Base-by-base conservation (phyloP, 2,888 invertebrate species). In the Bhutanitis thaidina region DNA sequence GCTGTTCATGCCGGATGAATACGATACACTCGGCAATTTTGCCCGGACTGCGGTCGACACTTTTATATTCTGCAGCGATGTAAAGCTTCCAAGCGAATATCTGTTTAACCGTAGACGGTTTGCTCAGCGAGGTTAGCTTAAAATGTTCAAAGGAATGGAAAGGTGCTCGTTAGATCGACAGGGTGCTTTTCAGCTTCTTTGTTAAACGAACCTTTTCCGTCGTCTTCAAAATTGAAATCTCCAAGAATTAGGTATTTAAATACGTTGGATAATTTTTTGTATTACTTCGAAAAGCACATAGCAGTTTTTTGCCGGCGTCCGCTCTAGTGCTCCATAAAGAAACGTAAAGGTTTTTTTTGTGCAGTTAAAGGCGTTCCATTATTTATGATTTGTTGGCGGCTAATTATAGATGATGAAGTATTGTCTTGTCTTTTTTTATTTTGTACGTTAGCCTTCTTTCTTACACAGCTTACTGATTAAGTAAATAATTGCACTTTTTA, bases 21-120 rank as follows among this genome's bases (percentile, higher is more conserved):
- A 76, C 71, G 68, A 74, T 76, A 80, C 81, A 83, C 83, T 75
- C 75, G 72, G 76, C 73, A 77, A 79, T 82, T 82, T 73, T 75
- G 73, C 76, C 74, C 73, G 77, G 77, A 77, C 74, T 73, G 66
- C 74, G 68, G 67, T 66, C 63, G 71, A 71, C 70, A 61, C 65
- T 71, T 67, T 69, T 59, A 56, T 57, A 56, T 62, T 58, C 56
- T 60, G 55, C 59, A 77, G 74, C 83, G 77, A 73, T 80, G 57
- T 55, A 61, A 61, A 62, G 68, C 66, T 73, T 64, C 60, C 15
- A 50, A 54, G 50, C 55, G 35, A 10, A 7, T 27, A 49, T 41
- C 45, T 35, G 56, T 62, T 56, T 58, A 64, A 60, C 54, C 16
- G 14, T 57, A 30, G 44, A 49, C 4, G 10, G 35, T 51, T 29